A percentile compares a stretch with the other conserved stretches of the same genome.
These are phyloP conservation scores for Pseudomyrmex cubaensis DNA, from an alignment of 1,140 invertebrate species.

Conservation along the genomic window DNA sequence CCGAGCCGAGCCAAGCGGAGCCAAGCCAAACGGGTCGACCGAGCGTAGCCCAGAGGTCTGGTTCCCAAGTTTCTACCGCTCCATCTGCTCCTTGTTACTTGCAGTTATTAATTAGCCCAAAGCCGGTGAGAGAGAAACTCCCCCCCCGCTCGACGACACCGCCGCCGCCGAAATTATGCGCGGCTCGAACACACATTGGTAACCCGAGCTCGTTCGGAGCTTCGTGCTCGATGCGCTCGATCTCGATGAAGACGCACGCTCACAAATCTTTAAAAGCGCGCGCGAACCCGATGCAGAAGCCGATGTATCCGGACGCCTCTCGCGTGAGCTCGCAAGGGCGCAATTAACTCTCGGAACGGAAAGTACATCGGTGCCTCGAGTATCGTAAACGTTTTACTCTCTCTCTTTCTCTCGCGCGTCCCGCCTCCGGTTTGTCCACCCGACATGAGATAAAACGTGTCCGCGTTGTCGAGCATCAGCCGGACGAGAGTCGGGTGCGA, in stretches of 20 bases:
- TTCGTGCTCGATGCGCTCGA: neutral
- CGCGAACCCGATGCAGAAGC: conserved; percentile 25
- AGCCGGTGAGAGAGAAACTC: conserved; percentile 29
- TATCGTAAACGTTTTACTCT: conserved; percentile 45
- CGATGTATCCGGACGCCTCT: conserved; percentile 14
- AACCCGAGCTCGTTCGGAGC: conserved; percentile 5
- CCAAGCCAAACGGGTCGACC: conserved; percentile 38
- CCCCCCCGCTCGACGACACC: neutral
- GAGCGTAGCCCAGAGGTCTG: conserved; percentile 49
- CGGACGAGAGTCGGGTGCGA: conserved; percentile 51
- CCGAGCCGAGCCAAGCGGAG: conserved; percentile 27
- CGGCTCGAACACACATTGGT: conserved; percentile 13
- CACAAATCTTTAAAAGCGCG: conserved; percentile 27
- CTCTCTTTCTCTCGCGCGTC: conserved; percentile 55
- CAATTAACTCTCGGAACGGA: conserved; percentile 65
- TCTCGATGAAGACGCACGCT: conserved; percentile 27
- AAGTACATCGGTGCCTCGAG: conserved; percentile 28
- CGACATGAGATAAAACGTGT: conserved; percentile 65
- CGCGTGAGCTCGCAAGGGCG: conserved; percentile 52
- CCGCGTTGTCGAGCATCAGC: conserved; percentile 45
- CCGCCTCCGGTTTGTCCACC: conserved; percentile 44
- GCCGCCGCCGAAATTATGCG: conserved; percentile 9
- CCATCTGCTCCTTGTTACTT: conserved; percentile 84
- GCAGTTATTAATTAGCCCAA: conserved; percentile 83
- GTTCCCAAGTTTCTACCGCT: conserved; percentile 66